phyloP scores from a whole-genome alignment of 2,888 invertebrate species.

The Melanophora roralis region DNA sequence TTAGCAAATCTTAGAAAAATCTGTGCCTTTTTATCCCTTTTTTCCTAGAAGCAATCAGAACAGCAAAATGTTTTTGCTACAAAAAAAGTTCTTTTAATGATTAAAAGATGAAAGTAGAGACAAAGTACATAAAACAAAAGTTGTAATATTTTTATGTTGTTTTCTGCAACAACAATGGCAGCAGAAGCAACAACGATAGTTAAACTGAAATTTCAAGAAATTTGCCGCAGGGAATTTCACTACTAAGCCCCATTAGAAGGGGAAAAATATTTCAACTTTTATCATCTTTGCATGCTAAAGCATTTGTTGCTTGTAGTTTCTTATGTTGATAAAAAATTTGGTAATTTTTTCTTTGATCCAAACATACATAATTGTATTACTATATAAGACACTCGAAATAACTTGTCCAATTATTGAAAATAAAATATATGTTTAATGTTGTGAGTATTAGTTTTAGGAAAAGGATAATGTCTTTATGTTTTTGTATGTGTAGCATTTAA shows the following conservation, averaged over 20 bases:
- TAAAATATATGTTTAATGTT: too few species aligned
- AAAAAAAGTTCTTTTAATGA: not conserved
- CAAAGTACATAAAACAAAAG: not conserved
- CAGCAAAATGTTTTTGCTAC: not conserved
- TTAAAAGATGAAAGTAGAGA: not conserved
- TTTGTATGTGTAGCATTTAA: too few species aligned
- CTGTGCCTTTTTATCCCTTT: conserved; percentile 13
- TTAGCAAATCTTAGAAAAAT: conserved; percentile 30
- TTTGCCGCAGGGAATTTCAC: conserved; percentile 62
- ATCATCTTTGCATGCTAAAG: conserved; percentile 49
- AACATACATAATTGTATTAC: too few species aligned
- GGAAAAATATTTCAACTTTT: conserved; percentile 65
- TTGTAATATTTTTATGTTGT: not conserved
- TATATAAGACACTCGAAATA: too few species aligned
- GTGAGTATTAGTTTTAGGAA: too few species aligned
- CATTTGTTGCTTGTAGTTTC: conserved; percentile 60
- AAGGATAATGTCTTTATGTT: too few species aligned
- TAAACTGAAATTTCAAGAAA: conserved; percentile 57
- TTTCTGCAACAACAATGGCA: not conserved
- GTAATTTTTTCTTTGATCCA: too few species aligned
- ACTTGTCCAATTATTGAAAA: too few species aligned
- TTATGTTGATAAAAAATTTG: not conserved
- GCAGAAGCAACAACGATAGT: not conserved
- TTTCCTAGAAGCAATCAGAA: not conserved
- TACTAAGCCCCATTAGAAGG: conserved; percentile 72